These are phyloP conservation scores for Salpingus planirostris DNA, from an alignment of 2,888 invertebrate species.

Conservation along the genomic window DNA sequence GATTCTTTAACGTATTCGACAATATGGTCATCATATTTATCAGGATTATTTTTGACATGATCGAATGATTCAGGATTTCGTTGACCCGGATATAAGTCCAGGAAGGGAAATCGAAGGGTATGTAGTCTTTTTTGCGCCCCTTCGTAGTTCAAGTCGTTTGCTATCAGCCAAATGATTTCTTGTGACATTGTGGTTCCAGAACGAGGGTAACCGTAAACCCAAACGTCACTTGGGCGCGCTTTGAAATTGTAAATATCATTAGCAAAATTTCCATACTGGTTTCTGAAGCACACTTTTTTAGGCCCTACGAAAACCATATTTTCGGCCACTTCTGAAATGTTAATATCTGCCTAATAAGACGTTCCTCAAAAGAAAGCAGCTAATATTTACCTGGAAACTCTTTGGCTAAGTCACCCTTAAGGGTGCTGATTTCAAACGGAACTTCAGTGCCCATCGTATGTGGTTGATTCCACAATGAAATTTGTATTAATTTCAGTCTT, in stretches of 20 bases:
- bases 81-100: slow-evolving; percentile 56
- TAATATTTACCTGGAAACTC: too few relatives aligned
- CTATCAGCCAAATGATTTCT: slow-evolving; percentile 66
- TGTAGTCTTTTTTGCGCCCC: slow-evolving; percentile 48
- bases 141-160: slow-evolving; percentile 61
- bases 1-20: not conserved
- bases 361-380: too few relatives aligned
- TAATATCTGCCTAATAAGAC: too few relatives aligned
- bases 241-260: slow-evolving; percentile 58
- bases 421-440: too few relatives aligned
- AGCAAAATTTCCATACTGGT: slow-evolving; percentile 51
- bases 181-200: slow-evolving; percentile 68
- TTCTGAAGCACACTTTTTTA: not conserved
- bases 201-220: slow-evolving; percentile 65
- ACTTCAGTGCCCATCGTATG: too few relatives aligned
- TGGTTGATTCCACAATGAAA: too few relatives aligned
- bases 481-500: too few relatives aligned
- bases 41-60: too few relatives aligned
- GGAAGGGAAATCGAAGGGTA: slow-evolving; percentile 61
- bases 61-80: slow-evolving; percentile 18
- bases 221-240: slow-evolving; percentile 55
- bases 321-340: not conserved
- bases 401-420: too few relatives aligned
- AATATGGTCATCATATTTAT: not conserved
- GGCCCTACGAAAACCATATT: not conserved